Evolutionary conservation across 53 echinoderm and acorn worm species (phyloP).

Genomic region (Stichopus horrens): DNA sequence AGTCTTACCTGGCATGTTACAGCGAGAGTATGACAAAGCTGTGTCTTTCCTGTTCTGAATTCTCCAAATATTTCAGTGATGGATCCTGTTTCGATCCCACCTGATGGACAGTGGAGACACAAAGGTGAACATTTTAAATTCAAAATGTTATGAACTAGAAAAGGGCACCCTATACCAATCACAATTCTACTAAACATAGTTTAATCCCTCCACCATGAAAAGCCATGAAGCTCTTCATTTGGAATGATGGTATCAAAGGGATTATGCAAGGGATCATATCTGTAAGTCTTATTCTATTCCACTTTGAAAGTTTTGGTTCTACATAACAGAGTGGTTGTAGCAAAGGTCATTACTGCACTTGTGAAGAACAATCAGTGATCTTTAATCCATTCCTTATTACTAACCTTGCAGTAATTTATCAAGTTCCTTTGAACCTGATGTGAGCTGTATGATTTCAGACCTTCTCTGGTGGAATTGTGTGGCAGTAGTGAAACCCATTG

Average conservation of each 20-base stretch:
- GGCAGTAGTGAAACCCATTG: constrained; percentile 97
- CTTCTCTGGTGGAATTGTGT: constrained; percentile 97
- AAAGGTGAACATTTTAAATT: background rate
- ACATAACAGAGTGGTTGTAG: too few species aligned
- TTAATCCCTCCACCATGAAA: too few species aligned
- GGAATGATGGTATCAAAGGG: too few species aligned
- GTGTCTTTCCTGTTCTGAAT: constrained; percentile 98
- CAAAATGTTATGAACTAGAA: too few species aligned
- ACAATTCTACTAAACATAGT: too few species aligned
- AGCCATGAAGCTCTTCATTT: too few species aligned
- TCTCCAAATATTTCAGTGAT: constrained; percentile 99
- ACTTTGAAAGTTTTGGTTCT: too few species aligned
- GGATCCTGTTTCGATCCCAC: constrained; percentile 98
- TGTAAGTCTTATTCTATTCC: too few species aligned
- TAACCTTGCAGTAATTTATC: constrained; percentile 95
- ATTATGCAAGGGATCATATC: too few species aligned
- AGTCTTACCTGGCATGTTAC: constrained; percentile 92
- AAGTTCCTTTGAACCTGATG: constrained; percentile 95
- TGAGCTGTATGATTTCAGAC: constrained; percentile 90
- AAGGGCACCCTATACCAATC: too few species aligned
- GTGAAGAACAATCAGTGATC: too few species aligned
- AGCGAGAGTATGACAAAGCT: constrained; percentile 95
- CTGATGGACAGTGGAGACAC: constrained; percentile 34
- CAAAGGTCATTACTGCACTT: too few species aligned
- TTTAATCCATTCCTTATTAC: background rate